These are phyloP conservation scores for Cantharis rustica DNA, from an alignment of 2,888 invertebrate species.

Conservation along the genomic window DNA sequence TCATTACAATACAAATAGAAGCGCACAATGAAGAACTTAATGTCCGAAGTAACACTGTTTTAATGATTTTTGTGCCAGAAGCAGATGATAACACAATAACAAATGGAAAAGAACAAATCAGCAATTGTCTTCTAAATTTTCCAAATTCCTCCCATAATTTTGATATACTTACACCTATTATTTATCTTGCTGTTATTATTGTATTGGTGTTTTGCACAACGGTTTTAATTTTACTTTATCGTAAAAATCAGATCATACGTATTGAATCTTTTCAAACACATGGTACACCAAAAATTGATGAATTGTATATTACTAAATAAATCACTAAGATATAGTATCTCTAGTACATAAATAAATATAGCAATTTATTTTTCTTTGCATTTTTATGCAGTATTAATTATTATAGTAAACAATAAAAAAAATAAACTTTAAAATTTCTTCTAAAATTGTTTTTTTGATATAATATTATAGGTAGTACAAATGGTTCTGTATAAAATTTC, in stretches of 20 bases:
- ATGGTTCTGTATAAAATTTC: too few species aligned
- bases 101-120: background rate
- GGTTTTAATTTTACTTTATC: background rate
- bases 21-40: background rate
- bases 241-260: background rate
- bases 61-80: background rate
- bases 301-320: background rate
- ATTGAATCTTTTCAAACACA: background rate
- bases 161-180: background rate
- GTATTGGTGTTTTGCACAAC: background rate
- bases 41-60: background rate
- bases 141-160: background rate
- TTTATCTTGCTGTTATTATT: too few species aligned
- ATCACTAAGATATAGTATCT: too few species aligned
- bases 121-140: background rate
- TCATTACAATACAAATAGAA: constrained; percentile 4
- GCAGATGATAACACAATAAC: background rate
- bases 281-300: background rate
- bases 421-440: too few species aligned
- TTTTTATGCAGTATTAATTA: too few species aligned
- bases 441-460: too few species aligned
- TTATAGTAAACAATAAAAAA: too few species aligned
- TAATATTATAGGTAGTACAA: too few species aligned
- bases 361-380: too few species aligned
- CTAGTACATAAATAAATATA: too few species aligned